Percentiles rank a stretch among this genome's conserved stretches.
Conservation (phyloP, 2,797 vertebrate genomes). For the Dallia pectoralis region DNA sequence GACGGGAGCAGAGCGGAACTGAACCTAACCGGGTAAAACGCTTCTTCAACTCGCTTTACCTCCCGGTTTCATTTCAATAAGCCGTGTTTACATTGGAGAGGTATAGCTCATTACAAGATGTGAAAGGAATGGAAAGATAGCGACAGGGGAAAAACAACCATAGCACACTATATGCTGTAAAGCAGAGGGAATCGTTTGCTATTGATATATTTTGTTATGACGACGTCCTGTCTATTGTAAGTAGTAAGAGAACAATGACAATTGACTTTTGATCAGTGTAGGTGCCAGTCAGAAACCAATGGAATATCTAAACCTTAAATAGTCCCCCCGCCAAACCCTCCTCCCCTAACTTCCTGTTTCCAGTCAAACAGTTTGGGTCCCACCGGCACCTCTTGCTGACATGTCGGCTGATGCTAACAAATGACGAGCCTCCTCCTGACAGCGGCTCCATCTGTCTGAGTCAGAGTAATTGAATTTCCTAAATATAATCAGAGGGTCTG, state of each 20-base stretch:
- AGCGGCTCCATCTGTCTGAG: conserved; percentile 52
- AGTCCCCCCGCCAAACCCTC: background rate
- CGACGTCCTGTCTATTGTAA: background rate
- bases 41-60: conserved; percentile 42
- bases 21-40: conserved; percentile 50
- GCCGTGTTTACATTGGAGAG: conserved; percentile 12
- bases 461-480: conserved; percentile 78
- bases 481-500: conserved; percentile 74
- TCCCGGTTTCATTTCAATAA: conserved; percentile 55
- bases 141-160: background rate
- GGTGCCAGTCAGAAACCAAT: background rate
- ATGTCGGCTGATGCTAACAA: conserved; percentile 61
- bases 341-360: conserved; percentile 50
- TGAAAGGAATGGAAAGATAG: background rate
- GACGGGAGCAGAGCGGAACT: conserved; percentile 53
- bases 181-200: too few species aligned
- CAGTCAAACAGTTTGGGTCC: conserved; percentile 45
- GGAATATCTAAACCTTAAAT: background rate
- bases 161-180: too few species aligned
- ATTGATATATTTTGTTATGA: background rate
- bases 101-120: conserved; percentile 2
- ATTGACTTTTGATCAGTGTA: background rate
- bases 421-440: conserved; percentile 21
- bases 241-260: background rate
- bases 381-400: conserved; percentile 60